Evolutionary conservation across 2,113 vertebrate species (phyloP).

Genomic region (Xiphias gladius): DNA sequence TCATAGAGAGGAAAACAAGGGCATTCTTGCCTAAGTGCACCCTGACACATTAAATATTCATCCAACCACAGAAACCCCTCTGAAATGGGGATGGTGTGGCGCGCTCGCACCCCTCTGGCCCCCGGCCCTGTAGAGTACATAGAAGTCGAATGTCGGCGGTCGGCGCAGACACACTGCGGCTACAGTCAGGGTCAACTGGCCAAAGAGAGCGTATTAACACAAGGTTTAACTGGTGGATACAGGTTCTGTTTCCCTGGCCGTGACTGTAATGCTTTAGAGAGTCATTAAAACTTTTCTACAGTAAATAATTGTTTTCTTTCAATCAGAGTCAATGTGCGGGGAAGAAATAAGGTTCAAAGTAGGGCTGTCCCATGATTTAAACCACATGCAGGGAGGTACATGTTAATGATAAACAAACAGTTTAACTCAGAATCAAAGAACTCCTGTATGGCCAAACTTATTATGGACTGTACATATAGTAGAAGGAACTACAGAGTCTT

Average conservation of each 20-base stretch:
- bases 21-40: constrained; percentile 87
- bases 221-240: constrained; percentile 28
- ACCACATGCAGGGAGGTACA: neutral
- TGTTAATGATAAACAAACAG: neutral
- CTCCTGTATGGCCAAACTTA: neutral
- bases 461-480: neutral
- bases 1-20: constrained; percentile 86
- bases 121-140: constrained; percentile 60
- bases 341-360: neutral
- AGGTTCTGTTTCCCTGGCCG: neutral
- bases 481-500: neutral
- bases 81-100: constrained; percentile 73
- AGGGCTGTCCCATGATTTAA: neutral
- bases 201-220: constrained; percentile 52
- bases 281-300: neutral
- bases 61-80: constrained; percentile 82
- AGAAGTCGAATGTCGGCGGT: constrained; percentile 73
- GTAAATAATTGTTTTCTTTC: neutral
- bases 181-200: constrained; percentile 62
- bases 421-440: neutral
- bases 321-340: neutral
- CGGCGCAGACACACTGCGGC: constrained; percentile 43
- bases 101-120: constrained; percentile 71
- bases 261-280: neutral
- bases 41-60: constrained; percentile 88